Base-by-base conservation (phyloP, 2,888 invertebrate species). In the Drosophila nigritarsus region DNA sequence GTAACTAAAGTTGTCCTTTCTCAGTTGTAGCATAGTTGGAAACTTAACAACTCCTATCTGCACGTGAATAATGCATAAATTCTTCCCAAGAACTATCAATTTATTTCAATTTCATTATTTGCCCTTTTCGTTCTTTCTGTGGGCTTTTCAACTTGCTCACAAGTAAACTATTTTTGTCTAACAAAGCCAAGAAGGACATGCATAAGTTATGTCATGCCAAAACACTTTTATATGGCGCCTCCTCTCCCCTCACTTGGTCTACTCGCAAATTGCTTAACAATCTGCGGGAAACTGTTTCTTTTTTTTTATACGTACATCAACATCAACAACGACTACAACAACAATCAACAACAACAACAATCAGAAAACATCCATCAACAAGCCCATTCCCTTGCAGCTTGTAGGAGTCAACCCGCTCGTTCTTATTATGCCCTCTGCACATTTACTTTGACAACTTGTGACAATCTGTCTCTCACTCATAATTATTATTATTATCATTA, bases 401-500 rank as follows among this genome's bases (percentile, higher is more conserved):
- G 2, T 42, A 5, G 20, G 20, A 20, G 42, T 2, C 42, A 42
- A 42, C 20, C 42, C 34, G 18, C 55, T 45, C 20, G 27, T 42
- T 45, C 62, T 75, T 75, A 65, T 73, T 63, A 56, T 74, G 66
- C 65, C 58, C 60, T 55, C 48, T 59, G 65, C 74, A 64, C 67
- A 77, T 67, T 73, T 60, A 73, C 53, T 70, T 67, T 83, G 86
- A 85, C 86, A 83, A 79, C 81, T 87, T 79, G 83, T 85, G 86
- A 87, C 88, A 88, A 83, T 83, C 84, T 87, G 84, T 80, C 86
- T 71, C 75, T 78, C 83, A 87, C 86, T 83, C 80, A 79, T 75
- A 65, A 64, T 75, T 55, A 73, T 73, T 29, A 71, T 73, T 76
- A 85, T 83, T 76, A 85, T 83, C 73, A 84, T 87, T 84, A 87